Base-by-base conservation (phyloP, 2,888 invertebrate species). In the Plusia festucae region DNA sequence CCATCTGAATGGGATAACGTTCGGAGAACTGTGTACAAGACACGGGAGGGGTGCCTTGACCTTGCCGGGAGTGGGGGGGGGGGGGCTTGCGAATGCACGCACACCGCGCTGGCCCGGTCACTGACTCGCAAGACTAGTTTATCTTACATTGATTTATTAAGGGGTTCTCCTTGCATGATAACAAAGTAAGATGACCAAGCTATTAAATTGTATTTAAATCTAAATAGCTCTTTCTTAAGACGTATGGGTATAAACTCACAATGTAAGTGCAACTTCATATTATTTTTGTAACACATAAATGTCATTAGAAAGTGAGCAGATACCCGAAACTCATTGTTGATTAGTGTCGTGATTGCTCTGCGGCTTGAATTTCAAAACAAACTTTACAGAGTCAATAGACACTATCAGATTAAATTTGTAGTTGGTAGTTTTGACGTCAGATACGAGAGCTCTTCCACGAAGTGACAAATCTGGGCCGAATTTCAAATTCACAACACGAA, bases 81-180 rank as follows among this genome's bases (percentile, higher is more conserved):
- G 75, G 74, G 80, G 82, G 77, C 70, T 73, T 74, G 77, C 79
- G 73, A 82, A 83, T 82, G 83, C 84, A 86, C 81, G 82, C 83
- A 79, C 69, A 73, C 46, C 18, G 46, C 46, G 18, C 9, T 46
- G n/a, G 46, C 46, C 18, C 92, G 92, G 92, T 92, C 91, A 89
- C 87, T 90, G 91, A 93, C 94, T 90, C 81, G 87, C 75, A 81
- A 68, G 82, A 90, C 92, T 83, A 87, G 91, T 91, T 91, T 85
- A 78, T 81, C 84, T 84, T 83, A 82, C 84, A 86, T 80, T 82
- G 82, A 81, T 81, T 85, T 74, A 80, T 81, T 74, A 76, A 55
- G 53, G 67, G 68, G 65, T 44, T 53, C 58, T 54, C 22, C 53
- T 57, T 65, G 15, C 52, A 57, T 52, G n/a, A 46, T 51, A 56